Base-by-base conservation (phyloP, 1,140 invertebrate genomes). In the Atta texana region DNA sequence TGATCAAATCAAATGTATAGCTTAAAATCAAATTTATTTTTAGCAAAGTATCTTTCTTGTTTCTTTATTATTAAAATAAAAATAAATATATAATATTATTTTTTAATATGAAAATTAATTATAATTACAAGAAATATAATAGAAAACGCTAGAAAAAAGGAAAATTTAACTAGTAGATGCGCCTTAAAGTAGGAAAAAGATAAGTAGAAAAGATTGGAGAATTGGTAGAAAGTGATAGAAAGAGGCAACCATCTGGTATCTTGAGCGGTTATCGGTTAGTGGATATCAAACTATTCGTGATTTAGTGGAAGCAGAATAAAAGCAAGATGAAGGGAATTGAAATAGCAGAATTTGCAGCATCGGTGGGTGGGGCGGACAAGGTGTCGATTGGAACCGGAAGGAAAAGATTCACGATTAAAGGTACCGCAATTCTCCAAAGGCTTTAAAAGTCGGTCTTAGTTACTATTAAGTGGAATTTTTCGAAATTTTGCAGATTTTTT, bases 281-380 rank as follows among this genome's bases (percentile, higher is more conserved):
- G 74, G 87, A 77, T 72, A 88, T 88, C 88, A 72, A 88, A 84
- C 81, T 63, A 78, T 74, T 77, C 53, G 84, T 89, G 88, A 89
- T 89, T 89, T 74, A 89, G 71, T 34, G 78, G 34, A 28, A 44
- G 80, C 28, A 59, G 78, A 90, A 87, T 89, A 84, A 90, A 74
- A 89, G 85, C 61, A 89, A 88, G 78, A 89, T 63, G 82, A 89
- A 75, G 51, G 77, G 82, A 89, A 89, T 89, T 89, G 88, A 89
- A 89, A 89, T 89, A 86, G 87, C 88, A 63, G 82, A 87, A 74
- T 74, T 87, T 64, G 28, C 49, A 64, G 57, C 18, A 55, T 57
- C 6, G 55, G 24, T 24, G n/a, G 51, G 51, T 8, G 21, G 21
- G 57, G 53, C 28, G 7, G 69, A 77, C 59, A 69, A 82, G 84